Conservation (phyloP, 2,113 vertebrate genomes). For the Caranx ignobilis region DNA sequence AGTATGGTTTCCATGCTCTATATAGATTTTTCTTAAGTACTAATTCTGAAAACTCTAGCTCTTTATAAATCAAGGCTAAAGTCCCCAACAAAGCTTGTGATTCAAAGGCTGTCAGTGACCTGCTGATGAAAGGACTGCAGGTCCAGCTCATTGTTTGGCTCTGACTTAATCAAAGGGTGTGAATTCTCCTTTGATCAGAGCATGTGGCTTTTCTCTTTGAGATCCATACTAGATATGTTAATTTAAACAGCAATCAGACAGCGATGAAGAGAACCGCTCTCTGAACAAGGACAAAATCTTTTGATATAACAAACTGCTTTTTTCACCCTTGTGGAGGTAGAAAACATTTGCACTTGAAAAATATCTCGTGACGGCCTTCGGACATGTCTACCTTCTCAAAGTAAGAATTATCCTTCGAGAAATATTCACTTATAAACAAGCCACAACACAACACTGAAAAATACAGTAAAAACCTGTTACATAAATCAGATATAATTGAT, state of each 20-base stretch:
- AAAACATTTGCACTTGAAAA: conserved; percentile 10
- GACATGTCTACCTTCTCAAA: background rate
- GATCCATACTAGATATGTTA: conserved; percentile 40
- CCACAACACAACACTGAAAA: background rate
- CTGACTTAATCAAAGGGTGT: conserved; percentile 52
- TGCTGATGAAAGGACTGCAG: conserved; percentile 9
- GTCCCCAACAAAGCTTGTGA: background rate
- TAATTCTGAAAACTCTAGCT: conserved; percentile 8
- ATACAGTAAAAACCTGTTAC: too few relatives aligned
- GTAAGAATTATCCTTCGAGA: background rate
- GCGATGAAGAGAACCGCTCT: background rate
- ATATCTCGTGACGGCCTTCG: background rate
- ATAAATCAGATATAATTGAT: background rate
- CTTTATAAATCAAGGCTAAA: conserved; percentile 1
- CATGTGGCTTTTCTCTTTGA: conserved; percentile 29
- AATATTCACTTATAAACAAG: background rate
- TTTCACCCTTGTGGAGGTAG: background rate
- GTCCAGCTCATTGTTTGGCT: conserved; percentile 21
- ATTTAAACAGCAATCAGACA: conserved; percentile 37
- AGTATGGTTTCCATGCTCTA: conserved; percentile 5
- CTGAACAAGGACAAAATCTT: conserved; percentile 39
- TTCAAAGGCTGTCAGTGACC: conserved; percentile 17
- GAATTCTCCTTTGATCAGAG: conserved; percentile 54
- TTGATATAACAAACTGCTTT: conserved; percentile 55
- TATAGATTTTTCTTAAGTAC: conserved; percentile 2